These are phyloP conservation scores for Brachionus sp. DNA, from an alignment of 1,140 invertebrate genomes.

Conservation along the genomic window DNA sequence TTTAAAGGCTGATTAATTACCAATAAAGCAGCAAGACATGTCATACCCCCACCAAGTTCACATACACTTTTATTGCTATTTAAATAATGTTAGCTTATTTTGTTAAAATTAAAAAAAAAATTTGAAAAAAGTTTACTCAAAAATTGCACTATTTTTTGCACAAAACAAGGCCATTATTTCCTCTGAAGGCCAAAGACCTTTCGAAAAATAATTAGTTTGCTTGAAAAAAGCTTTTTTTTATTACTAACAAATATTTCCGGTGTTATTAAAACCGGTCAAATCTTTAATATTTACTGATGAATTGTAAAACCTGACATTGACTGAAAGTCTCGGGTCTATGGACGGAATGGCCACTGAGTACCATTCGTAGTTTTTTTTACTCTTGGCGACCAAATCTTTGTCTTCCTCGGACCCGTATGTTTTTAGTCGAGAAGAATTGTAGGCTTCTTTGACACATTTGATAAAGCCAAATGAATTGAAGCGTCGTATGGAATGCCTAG, in stretches of 20 bases:
- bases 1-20: conserved; percentile 65
- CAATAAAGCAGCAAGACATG: conserved; percentile 71
- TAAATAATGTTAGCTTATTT: background rate
- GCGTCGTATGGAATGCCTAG: conserved; percentile 11
- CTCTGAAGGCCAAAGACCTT: conserved; percentile 77
- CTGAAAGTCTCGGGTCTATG: background rate
- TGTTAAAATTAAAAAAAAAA: background rate
- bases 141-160: conserved; percentile 67
- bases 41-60: conserved; percentile 78
- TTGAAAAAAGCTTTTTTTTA: conserved; percentile 13
- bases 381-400: background rate
- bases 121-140: conserved; percentile 60
- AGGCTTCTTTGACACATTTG: conserved; percentile 39
- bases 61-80: conserved; percentile 66
- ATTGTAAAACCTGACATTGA: conserved; percentile 32
- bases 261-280: conserved; percentile 80
- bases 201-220: conserved; percentile 32
- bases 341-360: conserved; percentile 15
- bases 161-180: conserved; percentile 75
- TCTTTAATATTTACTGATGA: conserved; percentile 51
- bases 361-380: conserved; percentile 29
- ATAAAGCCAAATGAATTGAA: conserved; percentile 42
- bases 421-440: conserved; percentile 1
- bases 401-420: background rate
- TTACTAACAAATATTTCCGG: conserved; percentile 74